Evolutionary conservation across 1,140 invertebrate genomes (phyloP).

Genomic region (Elymnias hypermnestra): DNA sequence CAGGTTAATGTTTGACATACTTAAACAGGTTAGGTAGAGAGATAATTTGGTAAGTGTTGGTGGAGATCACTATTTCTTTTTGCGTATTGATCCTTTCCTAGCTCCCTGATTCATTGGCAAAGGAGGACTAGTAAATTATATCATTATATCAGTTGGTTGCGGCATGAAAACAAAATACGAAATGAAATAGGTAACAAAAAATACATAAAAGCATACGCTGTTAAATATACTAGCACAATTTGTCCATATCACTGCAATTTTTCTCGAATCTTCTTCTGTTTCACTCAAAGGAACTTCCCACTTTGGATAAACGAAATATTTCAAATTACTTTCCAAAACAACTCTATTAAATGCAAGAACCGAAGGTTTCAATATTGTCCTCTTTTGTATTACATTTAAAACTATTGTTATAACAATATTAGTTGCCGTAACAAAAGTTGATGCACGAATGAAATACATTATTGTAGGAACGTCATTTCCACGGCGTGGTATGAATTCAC

Average conservation of each 20-base stretch:
- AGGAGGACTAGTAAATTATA: too few species aligned
- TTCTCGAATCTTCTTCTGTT: slow-evolving; percentile 4
- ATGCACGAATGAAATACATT: slow-evolving; percentile 27
- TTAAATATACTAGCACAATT: slow-evolving; percentile 31
- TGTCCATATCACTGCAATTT: slow-evolving; percentile 16
- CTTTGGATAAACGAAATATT: slow-evolving; percentile 23
- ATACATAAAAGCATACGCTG: slow-evolving; percentile 15
- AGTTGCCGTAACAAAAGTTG: slow-evolving; percentile 26
- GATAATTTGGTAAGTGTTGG: too few species aligned
- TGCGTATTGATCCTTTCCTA: too few species aligned
- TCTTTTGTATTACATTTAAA: slow-evolving; percentile 22
- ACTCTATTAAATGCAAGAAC: slow-evolving; percentile 23
- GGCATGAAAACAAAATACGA: slow-evolving; percentile 22
- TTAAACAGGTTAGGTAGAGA: too few species aligned
- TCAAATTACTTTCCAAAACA: slow-evolving; percentile 14
- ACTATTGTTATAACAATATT: slow-evolving; percentile 24
- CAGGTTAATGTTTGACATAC: too few species aligned
- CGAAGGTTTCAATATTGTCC: slow-evolving; percentile 10
- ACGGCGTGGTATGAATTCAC: slow-evolving; percentile 26
- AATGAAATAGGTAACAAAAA: slow-evolving; percentile 17
- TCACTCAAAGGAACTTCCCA: slow-evolving; percentile 9
- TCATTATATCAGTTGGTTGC: too few species aligned
- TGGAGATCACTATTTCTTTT: too few species aligned
- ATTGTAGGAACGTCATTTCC: slow-evolving; percentile 29
- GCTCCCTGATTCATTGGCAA: too few species aligned